A percentile compares a stretch with the other conserved stretches of the same genome.
phyloP scores from a whole-genome alignment of 2,113 vertebrate genomes.

The Lepidothrix coronata region DNA sequence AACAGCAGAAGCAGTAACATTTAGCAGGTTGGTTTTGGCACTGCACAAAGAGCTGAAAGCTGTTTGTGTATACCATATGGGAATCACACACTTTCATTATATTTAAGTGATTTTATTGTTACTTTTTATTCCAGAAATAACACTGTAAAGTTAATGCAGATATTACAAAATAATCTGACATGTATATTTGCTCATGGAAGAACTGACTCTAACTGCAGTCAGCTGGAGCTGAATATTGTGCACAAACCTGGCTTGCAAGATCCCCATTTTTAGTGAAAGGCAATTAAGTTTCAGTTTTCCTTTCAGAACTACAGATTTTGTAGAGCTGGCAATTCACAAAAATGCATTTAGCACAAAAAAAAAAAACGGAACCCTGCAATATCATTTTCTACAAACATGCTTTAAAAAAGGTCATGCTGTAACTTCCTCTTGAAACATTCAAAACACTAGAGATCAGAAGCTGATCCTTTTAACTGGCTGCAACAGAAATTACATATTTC shows the following conservation, averaged over 20 bases:
- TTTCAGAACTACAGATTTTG: not conserved
- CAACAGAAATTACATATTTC: not conserved
- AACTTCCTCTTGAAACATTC: constrained; percentile 23
- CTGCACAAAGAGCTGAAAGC: not conserved
- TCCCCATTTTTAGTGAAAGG: not conserved
- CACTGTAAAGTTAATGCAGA: not conserved
- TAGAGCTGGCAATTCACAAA: not conserved
- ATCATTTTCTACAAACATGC: not conserved
- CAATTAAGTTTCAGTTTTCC: constrained; percentile 3
- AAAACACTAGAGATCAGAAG: not conserved
- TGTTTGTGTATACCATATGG: not conserved
- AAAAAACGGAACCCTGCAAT: not conserved
- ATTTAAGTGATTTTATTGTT: not conserved
- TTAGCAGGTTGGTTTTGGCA: not conserved
- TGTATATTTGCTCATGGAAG: not conserved
- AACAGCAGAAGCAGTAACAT: not conserved
- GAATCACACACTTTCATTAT: not conserved
- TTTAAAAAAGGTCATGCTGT: not conserved
- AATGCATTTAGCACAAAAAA: not conserved
- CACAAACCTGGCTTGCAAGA: not conserved
- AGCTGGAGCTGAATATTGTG: not conserved
- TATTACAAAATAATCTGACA: not conserved
- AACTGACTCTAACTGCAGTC: not conserved
- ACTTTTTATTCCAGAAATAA: not conserved
- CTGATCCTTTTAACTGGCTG: not conserved